Base-by-base conservation (phyloP, 2,888 invertebrate species). In the Smittia aterrima region DNA sequence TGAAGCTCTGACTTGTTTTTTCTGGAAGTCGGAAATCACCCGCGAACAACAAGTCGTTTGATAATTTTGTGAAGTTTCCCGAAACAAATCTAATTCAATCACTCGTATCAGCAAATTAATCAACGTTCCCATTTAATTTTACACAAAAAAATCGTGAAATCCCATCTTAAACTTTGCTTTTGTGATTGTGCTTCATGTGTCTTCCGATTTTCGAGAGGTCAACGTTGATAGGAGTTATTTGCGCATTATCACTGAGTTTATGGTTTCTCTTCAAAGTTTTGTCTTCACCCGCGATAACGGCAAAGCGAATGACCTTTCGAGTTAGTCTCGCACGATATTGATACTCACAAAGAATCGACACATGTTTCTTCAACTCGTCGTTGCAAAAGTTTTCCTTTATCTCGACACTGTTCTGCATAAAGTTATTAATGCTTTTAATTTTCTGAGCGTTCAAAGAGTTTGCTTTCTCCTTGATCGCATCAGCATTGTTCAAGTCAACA, bases 271-370 rank as follows among this genome's bases (percentile, higher is more conserved):
- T 47, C 32, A 9, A 32, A 32, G 32, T 32, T 47, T 47, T 47
- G 47, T 47, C 16, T 47, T 47, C 16, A 16, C 47, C 47, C n/a
- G 13, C 47, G 47, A n/a, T 47, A 2, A 4, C 3, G 32, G 4
- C 3, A 9, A 32, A 32, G 32, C 32, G 3, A 32, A 32, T 32
- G 32, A 32, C 32, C 32, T 32, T 32, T 32, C 32, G 32, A 32
- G 3, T 32, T 32, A 32, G 32, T n/a, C 4, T 7, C 38, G 38
- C 11, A 47, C 47, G 47, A 47, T 16, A 16, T 11, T 3, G 20
- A 68, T 24, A 70, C 70, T 70, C 27, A 70, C 70, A 54, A 6
- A 54, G 11, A 25, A 70, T 54, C n/a, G 70, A 54, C 9, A 70
- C 13, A 18, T 70, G 25, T 20, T 70, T 70, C 27, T 70, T 70